Conservation (phyloP, 2,113 vertebrate species). For the Pteruthius melanotis region DNA sequence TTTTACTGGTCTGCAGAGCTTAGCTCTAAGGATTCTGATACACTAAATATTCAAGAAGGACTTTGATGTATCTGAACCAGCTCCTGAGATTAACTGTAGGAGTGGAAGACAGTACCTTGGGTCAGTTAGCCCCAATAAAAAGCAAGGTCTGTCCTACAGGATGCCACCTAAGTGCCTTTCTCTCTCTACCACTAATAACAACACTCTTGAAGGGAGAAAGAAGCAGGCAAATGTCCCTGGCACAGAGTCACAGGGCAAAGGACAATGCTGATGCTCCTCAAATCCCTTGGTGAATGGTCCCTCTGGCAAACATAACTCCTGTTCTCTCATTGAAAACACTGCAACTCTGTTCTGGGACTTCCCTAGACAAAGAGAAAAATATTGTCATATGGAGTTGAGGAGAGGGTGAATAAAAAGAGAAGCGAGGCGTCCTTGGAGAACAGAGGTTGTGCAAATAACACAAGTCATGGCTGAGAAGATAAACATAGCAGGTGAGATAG, state of each 20-base stretch:
- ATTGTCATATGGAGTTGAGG: background rate
- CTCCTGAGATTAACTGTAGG: background rate
- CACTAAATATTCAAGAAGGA: background rate
- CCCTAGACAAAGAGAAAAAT: background rate
- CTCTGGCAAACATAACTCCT: background rate
- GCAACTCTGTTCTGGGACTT: background rate
- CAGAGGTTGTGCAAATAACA: background rate
- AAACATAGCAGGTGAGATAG: background rate
- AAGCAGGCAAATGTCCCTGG: background rate
- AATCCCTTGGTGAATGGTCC: background rate
- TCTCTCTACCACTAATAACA: background rate
- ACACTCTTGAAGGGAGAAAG: background rate
- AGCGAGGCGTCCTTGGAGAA: accelerated
- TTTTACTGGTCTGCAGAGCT: background rate
- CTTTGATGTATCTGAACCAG: background rate
- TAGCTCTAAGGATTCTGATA: background rate
- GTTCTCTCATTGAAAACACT: background rate
- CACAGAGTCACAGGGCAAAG: background rate
- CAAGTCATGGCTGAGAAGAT: background rate
- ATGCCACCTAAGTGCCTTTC: background rate
- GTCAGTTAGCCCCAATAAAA: background rate
- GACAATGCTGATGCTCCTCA: background rate
- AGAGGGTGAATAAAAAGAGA: background rate
- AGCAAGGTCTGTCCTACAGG: background rate
- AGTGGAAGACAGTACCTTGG: background rate